These are phyloP conservation scores for Terrapene triunguis DNA, from an alignment of 2,113 vertebrate species.

Conservation along the genomic window DNA sequence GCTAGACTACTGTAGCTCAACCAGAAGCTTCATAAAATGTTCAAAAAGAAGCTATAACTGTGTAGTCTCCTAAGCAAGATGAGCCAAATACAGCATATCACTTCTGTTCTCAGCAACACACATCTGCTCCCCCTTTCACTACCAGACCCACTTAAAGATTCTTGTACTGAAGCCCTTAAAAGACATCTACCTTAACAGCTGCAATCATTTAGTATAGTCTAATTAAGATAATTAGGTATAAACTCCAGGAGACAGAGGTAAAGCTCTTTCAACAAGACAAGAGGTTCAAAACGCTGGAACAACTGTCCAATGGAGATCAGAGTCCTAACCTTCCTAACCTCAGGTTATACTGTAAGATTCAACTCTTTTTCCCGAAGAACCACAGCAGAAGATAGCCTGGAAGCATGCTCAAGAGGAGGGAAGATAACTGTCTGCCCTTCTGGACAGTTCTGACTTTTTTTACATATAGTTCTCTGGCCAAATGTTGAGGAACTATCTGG, in stretches of 20 bases:
- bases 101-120: slow-evolving; percentile 25
- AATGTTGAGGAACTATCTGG: background rate
- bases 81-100: background rate
- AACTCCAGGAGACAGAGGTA: background rate
- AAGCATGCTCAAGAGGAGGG: background rate
- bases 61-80: background rate
- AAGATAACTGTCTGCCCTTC: background rate
- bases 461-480: background rate
- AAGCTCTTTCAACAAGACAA: background rate
- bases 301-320: slow-evolving; percentile 1
- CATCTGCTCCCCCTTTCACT: slow-evolving; percentile 10
- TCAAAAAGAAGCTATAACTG: background rate
- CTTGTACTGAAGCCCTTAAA: slow-evolving; percentile 20
- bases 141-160: slow-evolving; percentile 10
- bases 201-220: background rate
- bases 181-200: slow-evolving; percentile 19
- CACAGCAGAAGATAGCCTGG: background rate
- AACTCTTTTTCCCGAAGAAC: background rate
- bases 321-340: background rate
- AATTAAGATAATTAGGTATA: background rate
- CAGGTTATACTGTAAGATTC: background rate
- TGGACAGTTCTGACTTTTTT: background rate
- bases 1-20: background rate
- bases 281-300: background rate
- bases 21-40: background rate